phyloP scores from a whole-genome alignment of 2,113 vertebrate species.

The Indicator indicator region DNA sequence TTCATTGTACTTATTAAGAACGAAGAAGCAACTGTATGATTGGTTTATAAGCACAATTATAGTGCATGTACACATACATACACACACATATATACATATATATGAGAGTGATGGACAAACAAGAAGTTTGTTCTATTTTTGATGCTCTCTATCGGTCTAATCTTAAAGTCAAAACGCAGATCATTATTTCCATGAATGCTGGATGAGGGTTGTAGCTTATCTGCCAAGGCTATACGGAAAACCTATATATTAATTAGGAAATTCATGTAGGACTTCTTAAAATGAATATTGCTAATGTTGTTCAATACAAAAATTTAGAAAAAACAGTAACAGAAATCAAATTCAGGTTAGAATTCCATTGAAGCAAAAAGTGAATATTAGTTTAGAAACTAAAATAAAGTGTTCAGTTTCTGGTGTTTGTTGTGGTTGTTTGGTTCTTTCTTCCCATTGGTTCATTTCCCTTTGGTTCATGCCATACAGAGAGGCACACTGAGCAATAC shows the following conservation, averaged over 20 bases:
- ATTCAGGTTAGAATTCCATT: neutral
- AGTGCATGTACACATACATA: neutral
- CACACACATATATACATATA: neutral
- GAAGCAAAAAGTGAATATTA: neutral
- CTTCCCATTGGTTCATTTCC: neutral
- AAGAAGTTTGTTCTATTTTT: neutral
- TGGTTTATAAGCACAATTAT: neutral
- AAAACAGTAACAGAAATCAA: neutral
- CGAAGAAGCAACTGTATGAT: neutral
- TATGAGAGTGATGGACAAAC: neutral
- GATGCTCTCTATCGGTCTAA: neutral
- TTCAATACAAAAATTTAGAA: neutral
- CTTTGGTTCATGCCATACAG: neutral
- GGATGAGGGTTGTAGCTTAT: neutral
- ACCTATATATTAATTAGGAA: fast-evolving
- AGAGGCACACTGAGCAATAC: neutral
- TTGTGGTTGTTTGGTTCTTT: no score
- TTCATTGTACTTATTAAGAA: neutral
- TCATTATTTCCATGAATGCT: neutral
- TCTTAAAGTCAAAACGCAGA: neutral
- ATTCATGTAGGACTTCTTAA: neutral
- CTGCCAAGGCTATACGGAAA: neutral
- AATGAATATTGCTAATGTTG: neutral
- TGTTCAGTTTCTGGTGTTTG: neutral
- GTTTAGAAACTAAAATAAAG: neutral